phyloP scores from a whole-genome alignment of 2,113 vertebrate species.

The Stomatorhinus ivindoensis region DNA sequence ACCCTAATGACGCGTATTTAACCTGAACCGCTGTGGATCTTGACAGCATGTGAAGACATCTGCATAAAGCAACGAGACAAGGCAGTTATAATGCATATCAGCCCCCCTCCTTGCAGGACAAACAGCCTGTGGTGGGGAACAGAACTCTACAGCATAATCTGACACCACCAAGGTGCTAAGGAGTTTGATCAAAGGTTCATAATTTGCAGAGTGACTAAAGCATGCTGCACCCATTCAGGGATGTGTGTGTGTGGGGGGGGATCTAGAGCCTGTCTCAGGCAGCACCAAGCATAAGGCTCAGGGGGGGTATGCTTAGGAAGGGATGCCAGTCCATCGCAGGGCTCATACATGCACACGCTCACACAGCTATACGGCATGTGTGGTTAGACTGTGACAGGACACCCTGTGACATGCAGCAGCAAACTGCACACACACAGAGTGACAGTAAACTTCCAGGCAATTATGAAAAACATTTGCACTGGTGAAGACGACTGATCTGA shows the following conservation, averaged over 20 bases:
- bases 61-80: not conserved
- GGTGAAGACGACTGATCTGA: not conserved
- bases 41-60: not conserved
- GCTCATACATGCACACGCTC: not conserved
- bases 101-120: conserved; percentile 20
- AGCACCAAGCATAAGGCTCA: not conserved
- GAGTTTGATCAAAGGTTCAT: not conserved
- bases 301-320: not conserved
- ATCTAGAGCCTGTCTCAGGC: not conserved
- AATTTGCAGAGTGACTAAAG: not conserved
- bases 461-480: not conserved
- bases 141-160: conserved; percentile 21
- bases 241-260: no score
- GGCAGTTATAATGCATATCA: conserved; percentile 2
- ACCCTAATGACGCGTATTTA: not conserved
- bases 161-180: conserved; percentile 21
- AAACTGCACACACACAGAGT: not conserved
- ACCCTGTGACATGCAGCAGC: not conserved
- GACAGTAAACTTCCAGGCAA: not conserved
- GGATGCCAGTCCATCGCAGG: not conserved
- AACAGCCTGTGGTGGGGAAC: conserved; percentile 22
- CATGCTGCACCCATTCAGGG: not conserved
- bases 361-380: not conserved
- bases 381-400: not conserved
- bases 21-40: not conserved